Evolutionary conservation across 2,888 invertebrate genomes (phyloP).

Genomic region (Octodonta nipae): DNA sequence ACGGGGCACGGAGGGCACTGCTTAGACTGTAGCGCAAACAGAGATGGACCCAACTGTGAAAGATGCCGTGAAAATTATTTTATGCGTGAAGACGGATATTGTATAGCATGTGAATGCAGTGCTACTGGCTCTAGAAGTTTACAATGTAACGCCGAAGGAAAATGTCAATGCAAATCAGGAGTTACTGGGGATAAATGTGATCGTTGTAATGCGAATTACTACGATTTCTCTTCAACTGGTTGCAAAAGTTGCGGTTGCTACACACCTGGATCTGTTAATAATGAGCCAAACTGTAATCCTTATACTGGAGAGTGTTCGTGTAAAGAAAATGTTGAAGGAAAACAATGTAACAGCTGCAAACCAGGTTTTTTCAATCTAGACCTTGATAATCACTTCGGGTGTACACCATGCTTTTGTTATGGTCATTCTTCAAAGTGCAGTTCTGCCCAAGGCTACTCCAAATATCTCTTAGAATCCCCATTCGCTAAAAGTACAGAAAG

Average conservation of each 20-base stretch:
- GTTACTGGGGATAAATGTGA: conserved; percentile 74
- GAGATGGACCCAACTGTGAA: conserved; percentile 93
- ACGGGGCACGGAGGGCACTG: conserved; percentile 97
- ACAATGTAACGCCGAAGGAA: conserved; percentile 85
- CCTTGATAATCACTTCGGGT: conserved; percentile 78
- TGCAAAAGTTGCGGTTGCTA: conserved; percentile 89
- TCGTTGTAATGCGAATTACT: conserved; percentile 65
- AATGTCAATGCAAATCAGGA: conserved; percentile 92
- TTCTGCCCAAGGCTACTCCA: conserved; percentile 45
- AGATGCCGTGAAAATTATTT: conserved; percentile 85
- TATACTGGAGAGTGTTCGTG: conserved; percentile 67
- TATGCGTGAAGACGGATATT: conserved; percentile 65
- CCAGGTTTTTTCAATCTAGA: conserved; percentile 88
- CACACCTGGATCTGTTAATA: conserved; percentile 66
- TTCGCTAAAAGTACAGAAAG: conserved; percentile 79
- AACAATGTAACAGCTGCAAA: conserved; percentile 85
- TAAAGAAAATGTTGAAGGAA: conserved; percentile 91
- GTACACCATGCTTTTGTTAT: conserved; percentile 97
- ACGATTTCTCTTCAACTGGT: conserved; percentile 77
- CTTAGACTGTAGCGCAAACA: conserved; percentile 81
- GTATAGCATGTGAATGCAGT: conserved; percentile 84
- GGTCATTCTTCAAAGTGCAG: conserved; percentile 91
- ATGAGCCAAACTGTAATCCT: conserved; percentile 73
- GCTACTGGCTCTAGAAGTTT: conserved; percentile 78
- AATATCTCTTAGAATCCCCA: conserved; percentile 54